These are phyloP conservation scores for Amphipyra tragopoginis DNA, from an alignment of 2,888 invertebrate species.

Conservation along the genomic window DNA sequence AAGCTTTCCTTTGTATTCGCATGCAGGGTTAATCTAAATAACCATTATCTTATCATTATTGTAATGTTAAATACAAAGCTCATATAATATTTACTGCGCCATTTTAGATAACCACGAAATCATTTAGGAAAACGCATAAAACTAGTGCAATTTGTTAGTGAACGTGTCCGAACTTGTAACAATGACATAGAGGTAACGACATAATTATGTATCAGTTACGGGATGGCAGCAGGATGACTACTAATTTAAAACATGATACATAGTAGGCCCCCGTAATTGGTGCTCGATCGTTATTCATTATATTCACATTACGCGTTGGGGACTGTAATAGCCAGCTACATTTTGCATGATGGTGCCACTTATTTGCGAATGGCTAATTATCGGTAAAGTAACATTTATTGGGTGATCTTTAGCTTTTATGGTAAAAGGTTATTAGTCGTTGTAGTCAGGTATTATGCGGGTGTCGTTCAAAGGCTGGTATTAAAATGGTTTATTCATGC, in stretches of 20 bases:
- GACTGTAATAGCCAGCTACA: slow-evolving; percentile 62
- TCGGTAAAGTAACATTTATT: slow-evolving; percentile 40
- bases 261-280: slow-evolving; percentile 66
- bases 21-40: slow-evolving; percentile 32
- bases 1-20: slow-evolving; percentile 49
- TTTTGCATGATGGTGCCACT: slow-evolving; percentile 23
- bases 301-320: slow-evolving; percentile 67
- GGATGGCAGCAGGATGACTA: slow-evolving; percentile 16
- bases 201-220: slow-evolving; percentile 26
- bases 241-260: slow-evolving; percentile 69
- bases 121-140: slow-evolving; percentile 10
- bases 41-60: slow-evolving; percentile 47
- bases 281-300: slow-evolving; percentile 71
- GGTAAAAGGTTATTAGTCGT: slow-evolving; percentile 30
- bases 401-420: slow-evolving; percentile 30
- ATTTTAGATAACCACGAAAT: slow-evolving; percentile 26
- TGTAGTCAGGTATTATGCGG: slow-evolving; percentile 38
- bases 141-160: slow-evolving; percentile 17
- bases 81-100: slow-evolving; percentile 45
- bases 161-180: not conserved
- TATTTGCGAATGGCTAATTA: slow-evolving; percentile 22
- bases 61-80: slow-evolving; percentile 40
- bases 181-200: slow-evolving; percentile 8
- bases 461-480: slow-evolving; percentile 40
- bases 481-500: slow-evolving; percentile 77